Evolutionary conservation across 1,140 invertebrate species (phyloP), one percentile per base, ranked within the genome.

Genomic region (Prorops nasuta): DNA sequence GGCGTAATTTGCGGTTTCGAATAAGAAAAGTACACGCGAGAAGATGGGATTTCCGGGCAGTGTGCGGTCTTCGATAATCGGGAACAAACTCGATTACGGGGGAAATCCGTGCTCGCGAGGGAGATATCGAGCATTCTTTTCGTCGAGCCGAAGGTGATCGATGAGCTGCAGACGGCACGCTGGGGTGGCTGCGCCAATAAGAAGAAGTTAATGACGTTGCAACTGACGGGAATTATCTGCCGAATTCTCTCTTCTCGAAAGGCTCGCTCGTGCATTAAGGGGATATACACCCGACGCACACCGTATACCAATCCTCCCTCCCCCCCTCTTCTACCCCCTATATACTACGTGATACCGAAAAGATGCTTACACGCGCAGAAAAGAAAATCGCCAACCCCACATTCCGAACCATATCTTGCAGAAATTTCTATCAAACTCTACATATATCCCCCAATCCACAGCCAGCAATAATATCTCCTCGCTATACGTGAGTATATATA

Each of bases 201-300:
- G 34, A 35, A 67, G 64, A 66, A 66, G 62, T 67, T 67, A 67
- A 67, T 66, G 65, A 67, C 62, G 64, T 62, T 66, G 65, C 65
- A 66, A 61, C 56, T 44, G 56, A 55, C 51, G 60, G 47, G 60
- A 67, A 66, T 67, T 66, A 66, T 67, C 56, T 55, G 47, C 50
- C 44, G 38, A 38, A 15, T n/a, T n/a, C 50, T 56, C 47, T 32
- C 51, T 40, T 46, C 38, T 34, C 31, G 44, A 52, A 37, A 31
- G 58, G 17, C 34, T 31, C 31, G 34, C 49, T 44, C 47, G 14
- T 32, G 41, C 37, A 14, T n/a, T 24, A 17, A 38, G 34, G 58
- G 52, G 49, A 32, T 52, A 48, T 46, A 48, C 22, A 19, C 22
- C 24, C 20, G 28, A 10, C 18, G 15, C 14, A 40, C 12, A 15